Conservation (phyloP, 1,140 invertebrate species). For the Lysiphlebus fabarum region DNA sequence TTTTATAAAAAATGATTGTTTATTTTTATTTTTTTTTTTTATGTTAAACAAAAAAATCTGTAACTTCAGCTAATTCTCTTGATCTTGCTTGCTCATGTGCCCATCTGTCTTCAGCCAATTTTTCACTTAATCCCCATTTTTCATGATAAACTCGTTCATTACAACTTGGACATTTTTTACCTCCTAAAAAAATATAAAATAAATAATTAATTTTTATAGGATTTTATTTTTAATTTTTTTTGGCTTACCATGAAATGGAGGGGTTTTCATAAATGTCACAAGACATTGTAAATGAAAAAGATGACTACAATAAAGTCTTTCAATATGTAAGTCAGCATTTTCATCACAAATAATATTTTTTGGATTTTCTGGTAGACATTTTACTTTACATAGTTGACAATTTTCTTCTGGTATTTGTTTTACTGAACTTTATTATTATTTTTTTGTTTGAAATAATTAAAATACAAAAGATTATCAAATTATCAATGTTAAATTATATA, state of each 20-base stretch:
- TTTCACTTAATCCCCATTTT: constrained; percentile 70
- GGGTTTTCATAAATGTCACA: constrained; percentile 69
- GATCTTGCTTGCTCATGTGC: constrained; percentile 74
- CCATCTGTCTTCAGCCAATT: constrained; percentile 72
- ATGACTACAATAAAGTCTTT: constrained; percentile 75
- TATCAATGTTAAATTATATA: constrained; percentile 6
- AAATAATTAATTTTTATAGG: constrained; percentile 7
- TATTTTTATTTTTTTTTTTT: no score
- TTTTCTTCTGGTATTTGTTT: constrained; percentile 61
- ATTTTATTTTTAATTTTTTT: constrained; percentile 26
- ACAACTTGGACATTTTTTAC: constrained; percentile 65
- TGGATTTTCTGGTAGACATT: constrained; percentile 62
- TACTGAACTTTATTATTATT: constrained; percentile 41
- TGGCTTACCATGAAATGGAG: constrained; percentile 68
- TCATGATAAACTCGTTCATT: constrained; percentile 69
- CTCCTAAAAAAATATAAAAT: constrained; percentile 42
- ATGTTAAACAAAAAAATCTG: constrained; percentile 63
- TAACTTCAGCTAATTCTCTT: constrained; percentile 72
- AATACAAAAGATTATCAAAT: no score
- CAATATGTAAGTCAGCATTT: constrained; percentile 60
- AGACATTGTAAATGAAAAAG: constrained; percentile 72
- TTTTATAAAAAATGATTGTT: no score
- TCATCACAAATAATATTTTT: constrained; percentile 59
- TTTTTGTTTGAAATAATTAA: neutral
- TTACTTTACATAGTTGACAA: constrained; percentile 64